phyloP scores from a whole-genome alignment of 2,888 invertebrate species.

The Strigamia transsilvanica region DNA sequence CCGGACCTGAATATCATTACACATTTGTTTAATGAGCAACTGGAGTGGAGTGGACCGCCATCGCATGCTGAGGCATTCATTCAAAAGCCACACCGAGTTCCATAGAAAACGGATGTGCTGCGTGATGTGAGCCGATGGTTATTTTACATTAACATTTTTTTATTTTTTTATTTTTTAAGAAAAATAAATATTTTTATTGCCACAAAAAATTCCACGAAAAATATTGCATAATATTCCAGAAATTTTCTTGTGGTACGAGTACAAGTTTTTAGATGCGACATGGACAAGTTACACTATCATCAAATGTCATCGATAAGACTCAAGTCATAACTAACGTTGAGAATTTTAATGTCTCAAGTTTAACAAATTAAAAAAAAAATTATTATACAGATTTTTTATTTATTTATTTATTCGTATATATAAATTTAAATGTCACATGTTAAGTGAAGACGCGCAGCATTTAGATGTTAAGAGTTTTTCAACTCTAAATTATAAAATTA shows the following conservation, averaged over 20 bases:
- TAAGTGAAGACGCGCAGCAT: neutral
- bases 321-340: constrained; percentile 5
- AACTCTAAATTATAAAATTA: neutral
- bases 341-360: constrained; percentile 23
- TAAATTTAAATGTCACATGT: neutral
- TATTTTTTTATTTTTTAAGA: neutral
- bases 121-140: neutral
- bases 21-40: constrained; percentile 47
- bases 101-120: neutral
- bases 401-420: no score
- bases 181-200: neutral
- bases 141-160: neutral
- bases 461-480: neutral
- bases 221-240: neutral
- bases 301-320: constrained; percentile 40
- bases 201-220: constrained; percentile 10
- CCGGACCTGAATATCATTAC: constrained; percentile 46
- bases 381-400: neutral
- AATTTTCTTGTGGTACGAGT: neutral
- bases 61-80: constrained; percentile 33
- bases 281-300: constrained; percentile 32
- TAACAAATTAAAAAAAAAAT: neutral
- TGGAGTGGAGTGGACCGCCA: constrained; percentile 44
- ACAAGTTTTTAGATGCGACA: neutral
- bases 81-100: constrained; percentile 23